Base-by-base conservation (phyloP, 1,140 invertebrate genomes). In the Laodelphax striatellus region DNA sequence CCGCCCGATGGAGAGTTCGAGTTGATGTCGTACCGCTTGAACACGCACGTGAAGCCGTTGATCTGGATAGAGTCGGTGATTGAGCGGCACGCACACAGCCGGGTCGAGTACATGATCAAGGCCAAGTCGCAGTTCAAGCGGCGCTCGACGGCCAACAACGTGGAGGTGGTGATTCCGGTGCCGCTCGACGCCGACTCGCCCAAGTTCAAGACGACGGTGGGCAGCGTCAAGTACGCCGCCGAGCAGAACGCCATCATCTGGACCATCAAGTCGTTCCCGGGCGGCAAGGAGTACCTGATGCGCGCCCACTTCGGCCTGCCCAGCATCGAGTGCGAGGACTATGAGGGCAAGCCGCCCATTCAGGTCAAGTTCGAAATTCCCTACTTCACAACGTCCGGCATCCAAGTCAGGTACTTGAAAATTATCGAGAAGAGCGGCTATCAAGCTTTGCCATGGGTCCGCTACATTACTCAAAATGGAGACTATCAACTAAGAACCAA, bases 41-140 rank as follows among this genome's bases (percentile, higher is more conserved):
- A 95, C 70, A 98, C 95, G 5, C 94, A 97, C 75, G 94, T 94
- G 0, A 99, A 99, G 71, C 97, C 97, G 0, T 73, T 99, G 22
- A 98, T 99, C 70, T 99, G 97, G 97, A 98, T 99, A 64, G 97
- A 99, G 73, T 97, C 95, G 22, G 95, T 98, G 1, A 99, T 99
- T 65, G 97, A 99, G 72, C 82, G 94, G n/a, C 94, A 98, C 77
- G 93, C 90, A 22, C 95, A 99, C 74, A 97, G 94, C 62, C 77
- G 97, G 57, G 94, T 99, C 1, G 97, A 99, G 70, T 98, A 96
- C 72, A 99, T 99, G 96, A 95, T 99, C 16, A 99, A 99, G 76
- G 97, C 97, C 0, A 97, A 97, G 74, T 97, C 94, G 52, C 97
- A 99, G 75, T 99, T 99, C 71, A 99, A 99, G 74, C 79, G 95